phyloP scores from a whole-genome alignment of 2,888 invertebrate species.

The Platypus cylindrus region DNA sequence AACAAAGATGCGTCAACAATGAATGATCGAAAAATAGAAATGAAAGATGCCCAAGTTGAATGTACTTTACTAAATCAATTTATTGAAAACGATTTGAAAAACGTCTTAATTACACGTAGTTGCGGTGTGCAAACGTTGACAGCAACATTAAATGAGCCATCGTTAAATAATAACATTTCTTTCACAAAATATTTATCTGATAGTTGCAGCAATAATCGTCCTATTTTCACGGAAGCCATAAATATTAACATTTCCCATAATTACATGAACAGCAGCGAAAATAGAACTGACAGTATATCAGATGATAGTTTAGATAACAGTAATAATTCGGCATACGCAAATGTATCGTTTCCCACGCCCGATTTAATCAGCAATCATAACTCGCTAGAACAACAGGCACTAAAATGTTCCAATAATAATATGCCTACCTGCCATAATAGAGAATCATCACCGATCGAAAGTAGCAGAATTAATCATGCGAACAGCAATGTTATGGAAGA shows the following conservation, averaged over 20 bases:
- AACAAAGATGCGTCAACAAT: conserved; percentile 30
- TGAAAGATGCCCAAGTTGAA: conserved; percentile 36
- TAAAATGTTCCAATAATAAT: no score
- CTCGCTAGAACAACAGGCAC: conserved; percentile 32
- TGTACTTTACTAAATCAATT: conserved; percentile 30
- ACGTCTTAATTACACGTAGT: conserved; percentile 27
- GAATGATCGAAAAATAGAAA: conserved; percentile 35
- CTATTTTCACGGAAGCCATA: conserved; percentile 37
- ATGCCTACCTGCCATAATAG: no score
- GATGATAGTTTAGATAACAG: conserved; percentile 41
- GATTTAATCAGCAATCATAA: conserved; percentile 48
- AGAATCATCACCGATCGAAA: conserved; percentile 2
- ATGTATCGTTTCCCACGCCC: conserved; percentile 37
- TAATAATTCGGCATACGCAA: conserved; percentile 20
- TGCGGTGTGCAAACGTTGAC: conserved; percentile 30
- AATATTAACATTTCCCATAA: conserved; percentile 48
- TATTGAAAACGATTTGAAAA: conserved; percentile 26
- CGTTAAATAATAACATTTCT: conserved; percentile 24
- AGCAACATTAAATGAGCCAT: conserved; percentile 26
- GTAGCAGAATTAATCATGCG: conserved; percentile 12
- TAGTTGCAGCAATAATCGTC: conserved; percentile 9
- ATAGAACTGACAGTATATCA: conserved; percentile 36
- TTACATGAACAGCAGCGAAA: conserved; percentile 35
- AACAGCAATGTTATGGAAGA: conserved; percentile 11
- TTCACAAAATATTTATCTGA: conserved; percentile 33